These are phyloP conservation scores for Macropodus opercularis DNA, from an alignment of 2,797 vertebrate species.

Conservation along the genomic window DNA sequence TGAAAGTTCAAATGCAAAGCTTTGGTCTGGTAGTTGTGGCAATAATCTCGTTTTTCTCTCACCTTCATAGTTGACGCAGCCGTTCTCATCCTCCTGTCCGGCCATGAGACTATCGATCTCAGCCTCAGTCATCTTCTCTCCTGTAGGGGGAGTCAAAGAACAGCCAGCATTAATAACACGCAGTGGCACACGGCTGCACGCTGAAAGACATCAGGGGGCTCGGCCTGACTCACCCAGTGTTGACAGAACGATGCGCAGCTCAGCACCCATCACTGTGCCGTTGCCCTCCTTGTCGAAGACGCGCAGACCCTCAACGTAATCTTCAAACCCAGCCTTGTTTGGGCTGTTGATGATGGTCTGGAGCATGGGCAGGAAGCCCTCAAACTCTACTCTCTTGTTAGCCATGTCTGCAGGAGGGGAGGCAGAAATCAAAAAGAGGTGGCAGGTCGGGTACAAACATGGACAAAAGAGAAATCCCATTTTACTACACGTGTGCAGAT, in stretches of 20 bases:
- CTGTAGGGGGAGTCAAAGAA: slow-evolving; percentile 73
- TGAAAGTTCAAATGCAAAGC: too few species aligned
- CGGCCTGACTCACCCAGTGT: slow-evolving; percentile 90
- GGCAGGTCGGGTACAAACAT: not conserved
- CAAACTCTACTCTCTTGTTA: slow-evolving; percentile 93
- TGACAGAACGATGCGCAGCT: slow-evolving; percentile 96
- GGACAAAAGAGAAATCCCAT: not conserved
- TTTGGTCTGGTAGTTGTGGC: too few species aligned
- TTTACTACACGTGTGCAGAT: too few species aligned
- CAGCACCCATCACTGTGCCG: slow-evolving; percentile 98
- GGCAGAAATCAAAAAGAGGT: slow-evolving; percentile 4
- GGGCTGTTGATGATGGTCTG: slow-evolving; percentile 96
- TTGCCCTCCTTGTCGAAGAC: slow-evolving; percentile 99
- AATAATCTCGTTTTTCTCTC: slow-evolving; percentile 33
- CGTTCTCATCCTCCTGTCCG: slow-evolving; percentile 97
- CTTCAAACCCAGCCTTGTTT: slow-evolving; percentile 92
- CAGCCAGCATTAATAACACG: slow-evolving; percentile 15
- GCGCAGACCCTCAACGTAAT: slow-evolving; percentile 99
- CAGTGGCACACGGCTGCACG: not conserved
- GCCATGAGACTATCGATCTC: slow-evolving; percentile 94
- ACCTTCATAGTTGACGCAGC: slow-evolving; percentile 98
- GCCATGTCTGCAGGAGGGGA: slow-evolving; percentile 85
- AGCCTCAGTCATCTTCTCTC: slow-evolving; percentile 95
- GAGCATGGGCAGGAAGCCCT: slow-evolving; percentile 96
- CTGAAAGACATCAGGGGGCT: not conserved